Evolutionary conservation across 2,113 vertebrate species (phyloP), one percentile per base, ranked within the genome.

Genomic region (Saimiri boliviensis): DNA sequence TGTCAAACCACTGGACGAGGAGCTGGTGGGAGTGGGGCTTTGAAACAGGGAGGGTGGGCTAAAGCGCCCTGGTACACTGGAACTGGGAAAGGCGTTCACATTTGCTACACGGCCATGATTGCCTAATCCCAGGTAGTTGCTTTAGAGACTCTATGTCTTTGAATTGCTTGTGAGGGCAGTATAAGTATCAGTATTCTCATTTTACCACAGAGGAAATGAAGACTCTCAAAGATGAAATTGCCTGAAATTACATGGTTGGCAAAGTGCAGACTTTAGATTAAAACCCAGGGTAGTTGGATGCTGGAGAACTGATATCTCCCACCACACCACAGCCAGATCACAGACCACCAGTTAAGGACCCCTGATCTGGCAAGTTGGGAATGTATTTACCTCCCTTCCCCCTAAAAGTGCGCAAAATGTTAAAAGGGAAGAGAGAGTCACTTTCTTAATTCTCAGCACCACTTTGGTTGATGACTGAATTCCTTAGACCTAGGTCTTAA

Each of bases 161-260:
- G 56, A 76, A 70, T 73, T 71, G 58, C 56, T 89, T 56, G 49
- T n/a, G 68, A 82, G 21, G 80, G 76, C 47, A n/a, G 84, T 49
- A 3, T 40, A 91, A 91, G 66, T n/a, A 84, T 37, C 71, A 70
- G 68, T 91, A 82, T 70, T 76, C 80, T 91, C 52, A 66, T 96
- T 96, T 92, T 56, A 86, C 21, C 86, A 45, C 60, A 92, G 83
- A 92, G 30, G 88, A 68, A 82, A 94, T 58, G 66, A 77, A 52
- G 74, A 93, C 25, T 80, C 70, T 58, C n/a, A 25, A 89, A 94
- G 49, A 79, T 79, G 68, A 86, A 70, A 89, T 27, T 76, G 66
- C 47, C 66, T 58, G 3, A 71, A 79, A 54, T n/a, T 74, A n/a
- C 58, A 47, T 6, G 74, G 16, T 30, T 52, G 32, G 40, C 58